Conservation (phyloP, 2,113 vertebrate species). For the Ochotona curzoniae region DNA sequence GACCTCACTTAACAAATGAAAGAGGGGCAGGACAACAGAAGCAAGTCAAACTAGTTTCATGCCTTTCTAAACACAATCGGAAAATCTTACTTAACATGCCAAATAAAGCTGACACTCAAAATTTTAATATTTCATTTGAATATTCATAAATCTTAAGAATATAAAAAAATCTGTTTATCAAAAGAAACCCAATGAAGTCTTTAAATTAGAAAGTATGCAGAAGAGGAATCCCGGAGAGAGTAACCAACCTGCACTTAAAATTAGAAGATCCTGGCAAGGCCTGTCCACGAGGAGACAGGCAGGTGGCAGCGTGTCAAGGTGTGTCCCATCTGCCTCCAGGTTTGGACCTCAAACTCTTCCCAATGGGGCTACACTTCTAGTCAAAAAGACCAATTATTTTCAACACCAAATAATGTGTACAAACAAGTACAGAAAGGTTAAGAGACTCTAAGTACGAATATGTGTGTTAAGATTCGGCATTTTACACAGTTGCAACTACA, state of each 20-base stretch:
- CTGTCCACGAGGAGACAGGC: not conserved
- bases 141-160: constrained; percentile 27
- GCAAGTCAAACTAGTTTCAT: constrained; percentile 33
- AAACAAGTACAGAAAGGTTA: constrained; percentile 39
- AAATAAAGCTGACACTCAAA: not conserved
- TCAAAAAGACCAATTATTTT: constrained; percentile 43
- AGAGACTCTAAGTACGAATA: constrained; percentile 19
- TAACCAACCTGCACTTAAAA: constrained; percentile 26
- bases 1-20: constrained; percentile 39
- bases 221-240: not conserved
- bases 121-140: not conserved
- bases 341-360: not conserved
- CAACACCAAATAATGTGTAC: not conserved
- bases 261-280: not conserved
- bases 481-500: constrained; percentile 12
- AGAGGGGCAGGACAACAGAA: not conserved
- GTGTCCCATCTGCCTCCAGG: not conserved
- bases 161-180: not conserved
- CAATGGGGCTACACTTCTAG: not conserved
- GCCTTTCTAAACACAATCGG: constrained; percentile 35
- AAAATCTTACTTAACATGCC: not conserved
- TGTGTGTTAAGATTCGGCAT: not conserved
- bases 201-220: not conserved
- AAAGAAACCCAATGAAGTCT: constrained; percentile 29
- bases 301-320: not conserved